Conservation (phyloP, 2,113 vertebrate genomes). For the Platichthys flesus region DNA sequence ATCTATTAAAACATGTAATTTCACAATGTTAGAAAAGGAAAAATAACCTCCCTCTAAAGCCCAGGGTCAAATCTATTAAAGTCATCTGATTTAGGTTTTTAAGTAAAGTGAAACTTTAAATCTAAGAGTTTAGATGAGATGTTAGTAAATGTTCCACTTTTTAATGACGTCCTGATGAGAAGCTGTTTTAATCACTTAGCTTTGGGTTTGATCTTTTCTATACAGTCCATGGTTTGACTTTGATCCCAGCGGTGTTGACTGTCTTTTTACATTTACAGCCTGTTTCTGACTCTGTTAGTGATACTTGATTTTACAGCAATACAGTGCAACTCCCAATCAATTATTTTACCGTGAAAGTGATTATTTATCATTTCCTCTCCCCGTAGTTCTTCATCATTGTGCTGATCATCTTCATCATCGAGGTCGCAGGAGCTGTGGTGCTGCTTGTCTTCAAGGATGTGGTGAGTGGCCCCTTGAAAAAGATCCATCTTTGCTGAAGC, state of each 20-base stretch:
- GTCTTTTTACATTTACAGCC: too few relatives aligned
- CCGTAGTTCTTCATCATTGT: conserved; percentile 84
- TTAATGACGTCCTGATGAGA: too few relatives aligned
- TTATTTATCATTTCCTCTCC: conserved; percentile 4
- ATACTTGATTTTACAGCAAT: too few relatives aligned
- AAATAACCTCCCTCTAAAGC: too few relatives aligned
- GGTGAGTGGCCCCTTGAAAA: conserved; percentile 71
- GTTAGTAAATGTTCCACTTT: too few relatives aligned
- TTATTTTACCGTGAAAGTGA: neutral
- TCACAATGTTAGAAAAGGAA: too few relatives aligned
- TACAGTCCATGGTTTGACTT: too few relatives aligned
- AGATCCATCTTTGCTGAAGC: neutral
- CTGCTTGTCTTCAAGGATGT: conserved; percentile 75
- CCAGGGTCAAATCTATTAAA: neutral
- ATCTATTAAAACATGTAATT: too few relatives aligned
- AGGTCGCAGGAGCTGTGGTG: conserved; percentile 78
- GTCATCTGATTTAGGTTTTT: neutral
- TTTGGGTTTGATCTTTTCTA: too few relatives aligned
- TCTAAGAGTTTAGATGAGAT: too few relatives aligned
- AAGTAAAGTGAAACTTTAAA: neutral
- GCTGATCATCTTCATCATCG: conserved; percentile 81
- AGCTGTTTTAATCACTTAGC: too few relatives aligned
- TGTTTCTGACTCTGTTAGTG: neutral
- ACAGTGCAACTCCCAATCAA: neutral
- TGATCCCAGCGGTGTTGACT: too few relatives aligned